These are phyloP conservation scores for Dicycla oo DNA, from an alignment of 2,888 invertebrate genomes.

Conservation along the genomic window DNA sequence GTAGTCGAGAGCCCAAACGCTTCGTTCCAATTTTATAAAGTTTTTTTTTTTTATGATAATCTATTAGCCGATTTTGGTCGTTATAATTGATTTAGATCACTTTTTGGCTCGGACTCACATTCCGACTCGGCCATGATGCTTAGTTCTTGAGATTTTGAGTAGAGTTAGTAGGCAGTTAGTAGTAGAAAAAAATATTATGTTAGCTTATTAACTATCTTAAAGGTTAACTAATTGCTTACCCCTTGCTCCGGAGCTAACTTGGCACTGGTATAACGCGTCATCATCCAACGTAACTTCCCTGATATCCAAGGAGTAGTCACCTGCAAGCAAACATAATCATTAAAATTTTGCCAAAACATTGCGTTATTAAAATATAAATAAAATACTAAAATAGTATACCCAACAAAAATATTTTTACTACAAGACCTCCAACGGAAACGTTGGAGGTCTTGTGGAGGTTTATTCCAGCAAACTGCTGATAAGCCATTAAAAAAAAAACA, in stretches of 20 bases:
- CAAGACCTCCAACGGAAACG: too few species aligned
- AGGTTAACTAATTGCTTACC: constrained; percentile 77
- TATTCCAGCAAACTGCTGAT: too few species aligned
- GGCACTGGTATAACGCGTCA: constrained; percentile 98
- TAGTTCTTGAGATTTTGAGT: neutral
- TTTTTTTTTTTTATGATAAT: neutral
- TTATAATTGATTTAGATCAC: neutral
- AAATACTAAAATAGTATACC: too few species aligned
- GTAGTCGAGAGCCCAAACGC: neutral
- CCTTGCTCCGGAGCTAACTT: constrained; percentile 95
- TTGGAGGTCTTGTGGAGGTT: too few species aligned
- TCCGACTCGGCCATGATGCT: too few species aligned
- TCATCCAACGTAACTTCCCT: constrained; percentile 97
- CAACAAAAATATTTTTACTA: too few species aligned
- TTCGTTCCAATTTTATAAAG: neutral
- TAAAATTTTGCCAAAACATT: too few species aligned
- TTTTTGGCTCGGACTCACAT: too few species aligned
- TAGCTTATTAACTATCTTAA: neutral
- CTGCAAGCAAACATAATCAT: constrained; percentile 84
- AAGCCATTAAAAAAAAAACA: too few species aligned
- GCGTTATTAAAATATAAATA: too few species aligned
- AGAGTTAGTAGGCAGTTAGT: too few species aligned
- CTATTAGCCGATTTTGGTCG: neutral
- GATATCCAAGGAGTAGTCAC: constrained; percentile 97
- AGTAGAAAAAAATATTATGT: too few species aligned